These are phyloP conservation scores for Paraplagusia blochii DNA, from an alignment of 2,113 vertebrate genomes.

Conservation along the genomic window DNA sequence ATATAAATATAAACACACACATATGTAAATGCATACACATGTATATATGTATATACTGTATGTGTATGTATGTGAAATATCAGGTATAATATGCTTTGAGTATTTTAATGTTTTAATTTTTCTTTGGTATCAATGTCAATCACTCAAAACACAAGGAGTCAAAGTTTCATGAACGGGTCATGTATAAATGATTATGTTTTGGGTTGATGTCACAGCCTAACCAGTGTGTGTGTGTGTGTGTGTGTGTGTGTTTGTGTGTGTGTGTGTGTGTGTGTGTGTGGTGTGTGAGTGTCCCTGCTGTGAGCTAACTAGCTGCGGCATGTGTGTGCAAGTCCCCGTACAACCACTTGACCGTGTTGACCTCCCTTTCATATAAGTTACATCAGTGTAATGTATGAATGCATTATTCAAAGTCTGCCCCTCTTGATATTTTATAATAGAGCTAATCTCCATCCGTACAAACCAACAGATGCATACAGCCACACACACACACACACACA, in stretches of 20 bases:
- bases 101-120: too few species aligned
- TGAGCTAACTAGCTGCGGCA: slow-evolving; percentile 37
- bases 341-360: slow-evolving; percentile 29
- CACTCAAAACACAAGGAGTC: slow-evolving; percentile 19
- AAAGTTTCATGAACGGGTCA: slow-evolving; percentile 19
- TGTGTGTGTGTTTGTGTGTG: background rate
- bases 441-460: slow-evolving; percentile 19
- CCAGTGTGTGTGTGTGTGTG: slow-evolving; percentile 20
- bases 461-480: slow-evolving; percentile 31
- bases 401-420: slow-evolving; percentile 28
- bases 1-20: background rate
- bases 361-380: slow-evolving; percentile 34
- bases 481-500: slow-evolving; percentile 26
- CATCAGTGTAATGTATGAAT: slow-evolving; percentile 25
- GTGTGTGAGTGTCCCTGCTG: slow-evolving; percentile 2
- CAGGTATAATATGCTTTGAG: too few species aligned
- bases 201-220: too few species aligned
- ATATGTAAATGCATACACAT: too few species aligned
- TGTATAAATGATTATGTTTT: too few species aligned
- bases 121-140: background rate
- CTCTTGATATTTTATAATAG: slow-evolving; percentile 7
- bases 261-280: background rate
- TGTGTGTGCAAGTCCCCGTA: background rate
- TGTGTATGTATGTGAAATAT: too few species aligned
- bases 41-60: too few species aligned